Conservation (phyloP, 2,113 vertebrate species). For the Spermophilus dauricus region DNA sequence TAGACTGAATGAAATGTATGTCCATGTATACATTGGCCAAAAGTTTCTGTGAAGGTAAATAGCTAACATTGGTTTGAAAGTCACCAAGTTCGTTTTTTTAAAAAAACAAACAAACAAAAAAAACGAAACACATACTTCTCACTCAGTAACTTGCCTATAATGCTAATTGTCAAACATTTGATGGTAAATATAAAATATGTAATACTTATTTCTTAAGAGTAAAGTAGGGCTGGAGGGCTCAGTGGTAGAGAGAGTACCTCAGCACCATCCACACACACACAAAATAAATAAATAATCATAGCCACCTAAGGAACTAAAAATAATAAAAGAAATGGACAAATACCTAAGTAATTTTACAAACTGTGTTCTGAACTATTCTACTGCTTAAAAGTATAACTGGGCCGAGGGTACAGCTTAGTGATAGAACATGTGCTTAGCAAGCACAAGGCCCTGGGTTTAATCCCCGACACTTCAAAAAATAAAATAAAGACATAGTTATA, state of each 20-base stretch:
- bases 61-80: no score
- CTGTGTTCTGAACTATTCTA: background rate
- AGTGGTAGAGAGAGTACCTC: background rate
- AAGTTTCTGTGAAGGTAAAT: no score
- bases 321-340: conserved; percentile 42
- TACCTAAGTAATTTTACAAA: conserved; percentile 29
- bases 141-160: conserved; percentile 21
- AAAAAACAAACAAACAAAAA: no score
- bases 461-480: background rate
- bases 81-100: no score
- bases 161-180: conserved; percentile 29
- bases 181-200: background rate
- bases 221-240: background rate
- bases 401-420: background rate
- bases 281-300: conserved; percentile 27
- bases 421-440: background rate
- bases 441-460: background rate
- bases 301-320: conserved; percentile 16
- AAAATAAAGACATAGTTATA: background rate
- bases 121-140: background rate
- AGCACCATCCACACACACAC: background rate
- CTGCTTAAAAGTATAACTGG: conserved; percentile 2
- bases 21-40: background rate
- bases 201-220: conserved; percentile 42
- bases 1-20: background rate